These are phyloP conservation scores for Cephalopterus ornatus DNA, from an alignment of 2,113 vertebrate species.

Conservation along the genomic window DNA sequence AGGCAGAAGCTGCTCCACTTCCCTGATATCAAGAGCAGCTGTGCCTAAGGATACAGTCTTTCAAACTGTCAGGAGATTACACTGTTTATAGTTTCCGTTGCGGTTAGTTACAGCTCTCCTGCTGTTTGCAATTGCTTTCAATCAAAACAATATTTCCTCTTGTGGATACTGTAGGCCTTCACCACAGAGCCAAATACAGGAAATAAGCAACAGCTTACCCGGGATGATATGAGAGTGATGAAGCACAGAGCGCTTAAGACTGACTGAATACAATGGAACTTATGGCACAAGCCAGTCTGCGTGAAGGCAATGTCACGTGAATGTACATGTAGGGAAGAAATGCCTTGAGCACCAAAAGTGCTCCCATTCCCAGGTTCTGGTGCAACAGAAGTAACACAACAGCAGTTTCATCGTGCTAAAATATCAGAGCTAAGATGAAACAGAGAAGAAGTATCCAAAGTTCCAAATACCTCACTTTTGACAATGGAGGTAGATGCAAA, in stretches of 20 bases:
- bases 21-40: background rate
- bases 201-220: background rate
- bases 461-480: background rate
- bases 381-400: background rate
- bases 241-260: background rate
- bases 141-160: background rate
- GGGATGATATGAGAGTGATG: background rate
- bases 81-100: background rate
- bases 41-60: background rate
- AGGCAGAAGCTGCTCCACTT: background rate
- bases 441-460: background rate
- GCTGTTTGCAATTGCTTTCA: background rate
- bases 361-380: background rate
- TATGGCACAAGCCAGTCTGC: accelerated
- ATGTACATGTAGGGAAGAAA: background rate
- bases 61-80: background rate
- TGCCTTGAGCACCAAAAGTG: background rate
- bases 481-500: background rate
- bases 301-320: accelerated
- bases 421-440: background rate
- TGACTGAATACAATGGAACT: accelerated
- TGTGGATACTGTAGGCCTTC: background rate
- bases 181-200: background rate
- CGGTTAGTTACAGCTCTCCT: background rate
- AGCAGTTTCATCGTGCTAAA: background rate